These are phyloP conservation scores for Rhea americana DNA, from an alignment of 2,113 vertebrate species.

Conservation along the genomic window DNA sequence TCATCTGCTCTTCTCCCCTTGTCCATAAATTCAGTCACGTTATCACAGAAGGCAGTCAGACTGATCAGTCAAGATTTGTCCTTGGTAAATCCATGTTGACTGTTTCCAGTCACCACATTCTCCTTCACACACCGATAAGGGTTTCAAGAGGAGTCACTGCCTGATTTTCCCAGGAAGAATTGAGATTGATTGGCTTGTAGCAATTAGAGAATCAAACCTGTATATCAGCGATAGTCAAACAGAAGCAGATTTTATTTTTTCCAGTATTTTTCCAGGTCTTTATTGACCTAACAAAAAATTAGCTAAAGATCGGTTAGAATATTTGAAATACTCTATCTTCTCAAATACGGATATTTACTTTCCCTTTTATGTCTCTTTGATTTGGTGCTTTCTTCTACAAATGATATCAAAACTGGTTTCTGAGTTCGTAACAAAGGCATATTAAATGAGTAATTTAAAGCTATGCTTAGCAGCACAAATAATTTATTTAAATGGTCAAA, in stretches of 20 bases:
- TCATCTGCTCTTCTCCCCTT: not conserved
- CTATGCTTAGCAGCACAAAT: not conserved
- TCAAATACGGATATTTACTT: not conserved
- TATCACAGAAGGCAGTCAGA: not conserved
- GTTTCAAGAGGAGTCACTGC: not conserved
- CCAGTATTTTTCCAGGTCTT: not conserved
- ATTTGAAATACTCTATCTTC: not conserved
- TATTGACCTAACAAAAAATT: not conserved
- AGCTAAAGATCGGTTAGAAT: not conserved
- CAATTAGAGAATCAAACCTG: not conserved
- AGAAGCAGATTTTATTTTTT: not conserved
- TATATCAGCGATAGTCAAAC: not conserved
- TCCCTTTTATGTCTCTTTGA: not conserved
- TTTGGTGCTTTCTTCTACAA: not conserved
- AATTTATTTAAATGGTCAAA: conserved; percentile 29
- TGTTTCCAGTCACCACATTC: not conserved
- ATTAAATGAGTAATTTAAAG: conserved; percentile 40
- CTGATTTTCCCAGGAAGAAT: not conserved
- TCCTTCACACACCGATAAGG: not conserved
- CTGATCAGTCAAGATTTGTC: not conserved
- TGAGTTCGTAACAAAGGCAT: not conserved
- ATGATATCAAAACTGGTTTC: not conserved
- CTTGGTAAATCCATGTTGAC: not conserved
- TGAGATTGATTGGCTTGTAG: not conserved
- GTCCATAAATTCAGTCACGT: not conserved